Conservation (phyloP, 2,113 vertebrate genomes). For the Gobius niger region DNA sequence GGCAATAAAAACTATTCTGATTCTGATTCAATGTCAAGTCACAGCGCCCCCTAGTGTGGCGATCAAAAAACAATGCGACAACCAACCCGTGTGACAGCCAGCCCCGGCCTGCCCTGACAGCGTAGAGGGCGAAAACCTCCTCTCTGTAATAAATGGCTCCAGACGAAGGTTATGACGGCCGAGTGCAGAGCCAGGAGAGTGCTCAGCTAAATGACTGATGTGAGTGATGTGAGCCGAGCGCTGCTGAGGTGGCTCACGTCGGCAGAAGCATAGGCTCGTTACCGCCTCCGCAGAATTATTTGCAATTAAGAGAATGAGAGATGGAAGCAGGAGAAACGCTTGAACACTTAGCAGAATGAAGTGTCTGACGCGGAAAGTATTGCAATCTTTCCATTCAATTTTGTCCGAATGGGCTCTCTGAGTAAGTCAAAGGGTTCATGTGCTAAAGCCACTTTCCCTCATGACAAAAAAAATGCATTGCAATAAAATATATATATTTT, state of each 20-base stretch:
- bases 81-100: too few species aligned
- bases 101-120: too few species aligned
- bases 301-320: neutral
- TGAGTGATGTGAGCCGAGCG: neutral
- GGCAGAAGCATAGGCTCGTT: neutral
- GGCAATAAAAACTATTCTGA: too few species aligned
- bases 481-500: neutral
- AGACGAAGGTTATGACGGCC: neutral
- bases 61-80: too few species aligned
- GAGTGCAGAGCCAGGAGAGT: neutral
- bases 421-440: too few species aligned
- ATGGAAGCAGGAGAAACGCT: neutral
- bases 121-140: too few species aligned
- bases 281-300: neutral
- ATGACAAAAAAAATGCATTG: neutral
- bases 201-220: neutral
- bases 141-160: conserved; percentile 26
- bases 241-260: neutral
- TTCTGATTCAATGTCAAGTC: too few species aligned
- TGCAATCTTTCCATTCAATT: too few species aligned
- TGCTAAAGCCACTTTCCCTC: too few species aligned
- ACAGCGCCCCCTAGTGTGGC: too few species aligned
- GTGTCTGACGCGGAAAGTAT: neutral
- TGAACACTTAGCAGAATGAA: neutral
- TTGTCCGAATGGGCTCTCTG: too few species aligned